These are phyloP conservation scores for Rostratula benghalensis DNA, from an alignment of 2,113 vertebrate species.

Conservation along the genomic window DNA sequence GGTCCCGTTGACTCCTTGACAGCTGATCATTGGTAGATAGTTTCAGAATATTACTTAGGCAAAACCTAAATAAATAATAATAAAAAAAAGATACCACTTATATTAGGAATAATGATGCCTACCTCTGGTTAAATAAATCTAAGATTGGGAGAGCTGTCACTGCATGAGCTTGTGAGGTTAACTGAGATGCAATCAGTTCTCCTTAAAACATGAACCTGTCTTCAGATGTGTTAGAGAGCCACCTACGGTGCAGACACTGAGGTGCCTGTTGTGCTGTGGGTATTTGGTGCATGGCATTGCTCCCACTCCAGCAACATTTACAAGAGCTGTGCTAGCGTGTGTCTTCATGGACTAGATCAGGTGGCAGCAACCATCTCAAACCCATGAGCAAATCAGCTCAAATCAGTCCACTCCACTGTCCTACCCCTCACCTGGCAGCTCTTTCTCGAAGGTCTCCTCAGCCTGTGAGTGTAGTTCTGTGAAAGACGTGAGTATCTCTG, in stretches of 20 bases:
- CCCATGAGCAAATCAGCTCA: no score
- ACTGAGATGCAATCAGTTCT: neutral
- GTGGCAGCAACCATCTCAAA: neutral
- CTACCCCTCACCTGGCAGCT: neutral
- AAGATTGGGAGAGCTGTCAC: neutral
- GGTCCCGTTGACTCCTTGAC: neutral
- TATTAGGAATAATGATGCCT: neutral
- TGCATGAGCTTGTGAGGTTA: neutral
- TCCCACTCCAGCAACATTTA: neutral
- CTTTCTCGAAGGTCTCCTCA: neutral
- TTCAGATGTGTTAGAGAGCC: neutral
- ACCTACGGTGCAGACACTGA: neutral
- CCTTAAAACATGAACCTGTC: neutral
- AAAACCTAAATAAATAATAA: neutral
- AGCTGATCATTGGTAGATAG: neutral
- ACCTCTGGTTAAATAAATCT: neutral
- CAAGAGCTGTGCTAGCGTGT: neutral
- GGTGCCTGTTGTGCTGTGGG: neutral
- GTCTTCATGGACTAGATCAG: neutral
- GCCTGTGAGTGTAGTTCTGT: neutral
- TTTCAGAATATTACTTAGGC: neutral
- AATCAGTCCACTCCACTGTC: neutral
- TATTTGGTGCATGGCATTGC: neutral
- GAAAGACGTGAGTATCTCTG: neutral
- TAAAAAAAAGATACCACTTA: neutral